Evolutionary conservation across 2,888 invertebrate genomes (phyloP).

Genomic region (Baronia brevicornis): DNA sequence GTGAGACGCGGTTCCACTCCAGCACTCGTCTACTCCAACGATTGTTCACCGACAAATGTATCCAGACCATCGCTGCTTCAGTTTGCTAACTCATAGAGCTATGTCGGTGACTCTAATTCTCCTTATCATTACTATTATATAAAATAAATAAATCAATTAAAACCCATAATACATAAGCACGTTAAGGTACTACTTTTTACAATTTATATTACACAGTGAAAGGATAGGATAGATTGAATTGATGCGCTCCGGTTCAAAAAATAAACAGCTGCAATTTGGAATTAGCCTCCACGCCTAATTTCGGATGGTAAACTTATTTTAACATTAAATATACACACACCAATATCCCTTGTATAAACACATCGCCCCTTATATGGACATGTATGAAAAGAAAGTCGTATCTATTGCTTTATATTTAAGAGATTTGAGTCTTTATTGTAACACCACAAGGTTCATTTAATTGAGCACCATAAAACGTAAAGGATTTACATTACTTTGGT

Average conservation of each 20-base stretch:
- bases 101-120: no score
- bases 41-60: no score
- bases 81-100: no score
- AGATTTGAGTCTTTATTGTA: constrained; percentile 32
- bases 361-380: constrained; percentile 62
- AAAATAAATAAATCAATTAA: no score
- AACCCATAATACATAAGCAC: no score
- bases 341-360: constrained; percentile 71
- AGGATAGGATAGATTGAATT: constrained; percentile 25
- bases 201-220: no score
- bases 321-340: constrained; percentile 70
- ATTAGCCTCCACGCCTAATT: constrained; percentile 71
- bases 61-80: no score
- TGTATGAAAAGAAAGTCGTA: constrained; percentile 44
- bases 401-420: constrained; percentile 23
- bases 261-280: constrained; percentile 68
- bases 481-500: constrained; percentile 39
- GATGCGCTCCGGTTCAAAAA: constrained; percentile 28
- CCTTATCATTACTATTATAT: no score
- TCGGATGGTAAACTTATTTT: constrained; percentile 70
- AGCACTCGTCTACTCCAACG: no score
- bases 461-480: constrained; percentile 19
- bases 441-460: constrained; percentile 23
- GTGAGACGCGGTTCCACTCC: no score
- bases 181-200: no score